Percentiles rank a stretch among this genome's conserved stretches.
Conservation (phyloP, 2,113 vertebrate genomes). For the Tauraco erythrolophus region DNA sequence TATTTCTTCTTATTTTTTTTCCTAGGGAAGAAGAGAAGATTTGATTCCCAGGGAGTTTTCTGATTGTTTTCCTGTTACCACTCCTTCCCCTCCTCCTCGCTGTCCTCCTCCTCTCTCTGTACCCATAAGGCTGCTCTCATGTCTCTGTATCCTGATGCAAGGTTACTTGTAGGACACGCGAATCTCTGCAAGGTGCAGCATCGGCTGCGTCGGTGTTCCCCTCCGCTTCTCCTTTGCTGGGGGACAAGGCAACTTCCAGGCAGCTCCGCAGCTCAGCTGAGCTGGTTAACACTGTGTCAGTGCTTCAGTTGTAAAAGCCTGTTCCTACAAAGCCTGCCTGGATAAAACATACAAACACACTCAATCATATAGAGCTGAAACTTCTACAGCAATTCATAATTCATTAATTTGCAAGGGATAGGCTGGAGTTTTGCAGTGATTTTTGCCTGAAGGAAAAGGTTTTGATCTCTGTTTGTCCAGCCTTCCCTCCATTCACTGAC, state of each 20-base stretch:
- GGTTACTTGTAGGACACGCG: conserved; percentile 61
- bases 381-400: accelerated
- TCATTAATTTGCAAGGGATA: not conserved
- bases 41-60: not conserved
- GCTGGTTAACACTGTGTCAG: not conserved
- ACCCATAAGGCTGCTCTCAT: not conserved
- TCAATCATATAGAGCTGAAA: not conserved
- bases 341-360: not conserved
- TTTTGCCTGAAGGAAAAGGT: not conserved
- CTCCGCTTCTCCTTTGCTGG: not conserved
- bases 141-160: conserved; percentile 27
- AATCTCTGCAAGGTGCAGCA: conserved; percentile 29
- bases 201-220: not conserved
- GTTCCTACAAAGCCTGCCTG: not conserved
- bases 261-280: not conserved
- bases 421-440: not conserved
- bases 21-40: not conserved
- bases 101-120: not conserved
- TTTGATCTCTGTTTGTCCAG: not conserved
- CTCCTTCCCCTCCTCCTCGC: not conserved
- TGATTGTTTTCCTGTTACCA: not conserved
- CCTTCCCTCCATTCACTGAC: not conserved
- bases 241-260: not conserved
- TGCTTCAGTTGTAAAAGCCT: not conserved
- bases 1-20: not conserved